Evolutionary conservation across 2,113 vertebrate species (phyloP), one percentile per base, ranked within the genome.

Genomic region (Tenrec ecaudatus): DNA sequence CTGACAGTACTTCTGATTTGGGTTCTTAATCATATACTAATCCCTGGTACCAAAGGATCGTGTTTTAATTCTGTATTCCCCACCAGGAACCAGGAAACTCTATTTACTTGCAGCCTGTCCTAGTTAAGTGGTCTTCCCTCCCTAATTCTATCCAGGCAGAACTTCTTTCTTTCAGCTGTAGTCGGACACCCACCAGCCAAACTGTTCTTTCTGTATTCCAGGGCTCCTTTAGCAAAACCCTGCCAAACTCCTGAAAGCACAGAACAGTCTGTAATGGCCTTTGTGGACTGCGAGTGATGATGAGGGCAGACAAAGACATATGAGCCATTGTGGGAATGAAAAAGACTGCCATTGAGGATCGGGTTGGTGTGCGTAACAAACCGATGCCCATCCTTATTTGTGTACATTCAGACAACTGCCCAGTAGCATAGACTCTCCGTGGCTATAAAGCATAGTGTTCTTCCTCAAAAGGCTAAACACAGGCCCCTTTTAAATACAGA

Each of bases 181-280:
- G 19, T 77, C 68, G 25, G 69, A 89, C 64, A 93, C 57, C 47
- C 69, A 96, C 36, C 64, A 92, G 20, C 36, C 53, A 84, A 88
- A 95, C 31, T 82, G 11, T 77, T 85, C 47, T 94, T 1, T 91
- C 79, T 81, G 40, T 96, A 58, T 92, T 95, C 80, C 82, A 89
- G 43, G 95, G 69, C 92, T 95, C 76, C 82, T 91, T 95, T 92
- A 85, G 73, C 71, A 93, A 95, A 94, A 85, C 10, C 16, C 86
- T 92, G 82, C 62, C 71, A 95, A 86, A 88, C 78, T 96, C 40
- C 85, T 85, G 40, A 86, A 95, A 91, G 81, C 78, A 94, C 92
- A 95, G 78, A 96, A 94, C 87, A 88, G 22, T 84, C 82, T 94
- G 38, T 92, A 91, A 96, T 91, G 81, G 71, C 82, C 62, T 94